phyloP scores from a whole-genome alignment of 2,797 vertebrate species.

The Sylvia borin region DNA sequence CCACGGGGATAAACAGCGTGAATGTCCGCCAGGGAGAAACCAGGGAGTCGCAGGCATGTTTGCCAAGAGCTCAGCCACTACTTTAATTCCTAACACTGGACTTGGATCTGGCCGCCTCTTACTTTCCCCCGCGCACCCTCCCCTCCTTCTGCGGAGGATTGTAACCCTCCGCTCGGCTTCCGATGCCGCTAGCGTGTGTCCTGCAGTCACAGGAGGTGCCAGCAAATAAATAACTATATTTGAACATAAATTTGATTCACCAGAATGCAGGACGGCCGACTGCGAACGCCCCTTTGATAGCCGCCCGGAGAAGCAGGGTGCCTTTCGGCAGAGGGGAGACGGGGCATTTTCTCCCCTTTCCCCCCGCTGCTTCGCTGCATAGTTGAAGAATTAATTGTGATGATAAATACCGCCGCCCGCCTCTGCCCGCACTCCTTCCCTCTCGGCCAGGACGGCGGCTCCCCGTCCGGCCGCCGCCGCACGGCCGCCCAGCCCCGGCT shows the following conservation, averaged over 20 bases:
- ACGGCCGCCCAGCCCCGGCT: not conserved
- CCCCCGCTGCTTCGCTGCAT: not conserved
- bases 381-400: slow-evolving; percentile 23
- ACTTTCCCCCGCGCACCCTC: slow-evolving; percentile 18
- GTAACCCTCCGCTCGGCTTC: slow-evolving; percentile 47
- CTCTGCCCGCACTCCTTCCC: not conserved
- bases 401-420: not conserved
- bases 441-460: not conserved
- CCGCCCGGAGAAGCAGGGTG: not conserved
- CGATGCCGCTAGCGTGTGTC: not conserved
- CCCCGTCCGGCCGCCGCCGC: not conserved
- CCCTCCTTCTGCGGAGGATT: not conserved
- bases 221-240: slow-evolving; percentile 48
- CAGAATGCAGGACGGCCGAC: not conserved
- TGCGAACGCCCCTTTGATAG: not conserved
- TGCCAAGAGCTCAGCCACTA: not conserved
- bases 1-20: not conserved
- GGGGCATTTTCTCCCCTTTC: not conserved
- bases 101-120: slow-evolving; percentile 72
- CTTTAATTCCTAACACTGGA: slow-evolving; percentile 77
- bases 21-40: not conserved
- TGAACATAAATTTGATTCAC: slow-evolving; percentile 29
- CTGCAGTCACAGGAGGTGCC: slow-evolving; percentile 5
- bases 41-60: slow-evolving; percentile 22
- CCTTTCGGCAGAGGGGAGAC: slow-evolving; percentile 10